Percentiles rank a stretch among this genome's conserved stretches.
Conservation (phyloP, 2,888 invertebrate species). For the Neoscelio sp. region DNA sequence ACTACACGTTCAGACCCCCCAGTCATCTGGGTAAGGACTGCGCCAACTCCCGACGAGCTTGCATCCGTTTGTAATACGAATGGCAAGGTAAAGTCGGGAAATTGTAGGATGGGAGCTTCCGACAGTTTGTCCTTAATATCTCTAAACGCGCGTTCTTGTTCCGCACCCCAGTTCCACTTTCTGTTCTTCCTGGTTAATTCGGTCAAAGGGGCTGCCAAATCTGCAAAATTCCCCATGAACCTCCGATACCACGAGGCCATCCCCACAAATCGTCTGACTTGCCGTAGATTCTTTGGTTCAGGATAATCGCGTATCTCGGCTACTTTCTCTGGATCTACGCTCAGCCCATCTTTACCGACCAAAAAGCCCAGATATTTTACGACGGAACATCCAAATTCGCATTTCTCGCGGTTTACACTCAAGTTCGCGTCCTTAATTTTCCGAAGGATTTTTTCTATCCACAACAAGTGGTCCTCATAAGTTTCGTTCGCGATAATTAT, state of each 20-base stretch:
- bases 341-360: too few species aligned
- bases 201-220: conserved; percentile 20
- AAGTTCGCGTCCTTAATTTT: conserved; percentile 15
- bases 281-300: too few species aligned
- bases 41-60: too few species aligned
- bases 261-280: too few species aligned
- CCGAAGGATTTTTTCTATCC: conserved; percentile 27
- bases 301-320: too few species aligned
- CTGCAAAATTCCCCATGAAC: conserved; percentile 67
- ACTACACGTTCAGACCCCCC: conserved; percentile 48
- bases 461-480: conserved; percentile 43
- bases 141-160: background rate
- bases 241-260: conserved; percentile 73
- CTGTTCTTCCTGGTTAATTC: conserved; percentile 28
- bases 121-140: background rate
- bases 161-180: conserved; percentile 23
- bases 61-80: too few species aligned
- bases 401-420: conserved; percentile 39
- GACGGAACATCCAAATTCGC: conserved; percentile 49
- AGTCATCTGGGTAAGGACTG: too few species aligned
- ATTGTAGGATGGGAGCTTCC: too few species aligned
- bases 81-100: too few species aligned
- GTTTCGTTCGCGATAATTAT: conserved; percentile 49
- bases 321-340: too few species aligned
- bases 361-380: conserved; percentile 51